phyloP scores from a whole-genome alignment of 2,797 vertebrate species.

The Muraenolepis orangiensis region DNA sequence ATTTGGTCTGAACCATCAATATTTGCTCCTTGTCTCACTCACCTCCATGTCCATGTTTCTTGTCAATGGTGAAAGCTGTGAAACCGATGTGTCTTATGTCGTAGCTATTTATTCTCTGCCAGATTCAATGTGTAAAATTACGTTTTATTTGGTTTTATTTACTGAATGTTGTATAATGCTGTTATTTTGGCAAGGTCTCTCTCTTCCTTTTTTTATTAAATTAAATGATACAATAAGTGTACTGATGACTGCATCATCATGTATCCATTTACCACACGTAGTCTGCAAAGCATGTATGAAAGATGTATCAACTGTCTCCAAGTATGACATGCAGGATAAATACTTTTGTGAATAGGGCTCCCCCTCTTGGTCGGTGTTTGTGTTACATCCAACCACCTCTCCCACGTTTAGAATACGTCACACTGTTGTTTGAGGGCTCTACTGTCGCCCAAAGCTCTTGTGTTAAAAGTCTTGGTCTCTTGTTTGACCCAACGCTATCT shows the following conservation, averaged over 20 bases:
- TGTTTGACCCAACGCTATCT: no score
- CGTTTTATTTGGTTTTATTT: neutral
- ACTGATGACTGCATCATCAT: no score
- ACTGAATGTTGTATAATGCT: neutral
- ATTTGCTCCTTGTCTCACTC: no score
- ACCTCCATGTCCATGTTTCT: no score
- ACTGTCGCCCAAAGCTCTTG: no score
- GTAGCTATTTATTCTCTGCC: neutral
- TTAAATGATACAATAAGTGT: no score
- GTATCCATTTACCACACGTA: neutral
- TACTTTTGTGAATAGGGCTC: neutral
- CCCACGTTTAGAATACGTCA: no score
- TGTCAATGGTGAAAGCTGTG: neutral
- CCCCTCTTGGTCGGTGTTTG: neutral
- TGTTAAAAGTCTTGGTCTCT: no score
- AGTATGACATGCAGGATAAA: neutral
- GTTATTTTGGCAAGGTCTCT: neutral
- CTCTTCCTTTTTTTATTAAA: neutral
- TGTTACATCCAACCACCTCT: neutral
- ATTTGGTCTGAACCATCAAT: no score
- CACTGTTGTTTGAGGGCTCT: no score
- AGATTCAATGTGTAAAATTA: neutral
- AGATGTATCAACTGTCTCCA: no score
- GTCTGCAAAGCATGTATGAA: neutral
- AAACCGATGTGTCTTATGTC: neutral